Conservation (phyloP, 1,140 invertebrate species). For the Hyles vespertilio region DNA sequence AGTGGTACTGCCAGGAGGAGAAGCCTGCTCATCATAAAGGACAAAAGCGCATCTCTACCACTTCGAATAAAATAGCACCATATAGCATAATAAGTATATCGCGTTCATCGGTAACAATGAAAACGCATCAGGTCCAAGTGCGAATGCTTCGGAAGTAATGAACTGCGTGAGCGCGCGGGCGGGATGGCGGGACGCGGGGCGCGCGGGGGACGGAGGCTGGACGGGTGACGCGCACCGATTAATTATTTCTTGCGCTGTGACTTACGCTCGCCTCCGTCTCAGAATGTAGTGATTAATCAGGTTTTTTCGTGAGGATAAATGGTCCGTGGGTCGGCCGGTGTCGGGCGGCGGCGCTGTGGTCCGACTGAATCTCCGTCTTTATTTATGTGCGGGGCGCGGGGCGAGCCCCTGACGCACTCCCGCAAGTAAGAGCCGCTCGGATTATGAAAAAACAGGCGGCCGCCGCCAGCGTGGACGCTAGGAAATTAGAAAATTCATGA, state of each 20-base stretch:
- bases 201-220: background rate
- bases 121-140: too few species aligned
- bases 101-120: too few species aligned
- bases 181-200: background rate
- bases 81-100: too few species aligned
- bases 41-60: too few species aligned
- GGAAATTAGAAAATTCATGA: constrained; percentile 13
- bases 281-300: constrained; percentile 53
- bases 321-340: constrained; percentile 21
- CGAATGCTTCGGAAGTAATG: too few species aligned
- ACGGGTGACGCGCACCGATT: constrained; percentile 24
- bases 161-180: too few species aligned
- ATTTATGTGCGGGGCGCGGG: background rate
- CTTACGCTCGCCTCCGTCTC: constrained; percentile 39
- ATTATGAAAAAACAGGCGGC: constrained; percentile 3
- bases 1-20: too few species aligned
- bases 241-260: constrained; percentile 47
- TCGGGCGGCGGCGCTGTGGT: background rate
- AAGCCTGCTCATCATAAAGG: too few species aligned
- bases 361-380: too few species aligned
- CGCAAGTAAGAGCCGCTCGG: constrained; percentile 21
- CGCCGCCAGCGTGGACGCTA: constrained; percentile 1
- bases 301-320: constrained; percentile 47
- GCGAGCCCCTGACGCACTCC: constrained; percentile 20
- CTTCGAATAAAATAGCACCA: too few species aligned